A percentile compares a stretch with the other conserved stretches of the same genome.
Evolutionary conservation across 2,113 vertebrate genomes (phyloP).

Genomic region (Irena cyanogastra): DNA sequence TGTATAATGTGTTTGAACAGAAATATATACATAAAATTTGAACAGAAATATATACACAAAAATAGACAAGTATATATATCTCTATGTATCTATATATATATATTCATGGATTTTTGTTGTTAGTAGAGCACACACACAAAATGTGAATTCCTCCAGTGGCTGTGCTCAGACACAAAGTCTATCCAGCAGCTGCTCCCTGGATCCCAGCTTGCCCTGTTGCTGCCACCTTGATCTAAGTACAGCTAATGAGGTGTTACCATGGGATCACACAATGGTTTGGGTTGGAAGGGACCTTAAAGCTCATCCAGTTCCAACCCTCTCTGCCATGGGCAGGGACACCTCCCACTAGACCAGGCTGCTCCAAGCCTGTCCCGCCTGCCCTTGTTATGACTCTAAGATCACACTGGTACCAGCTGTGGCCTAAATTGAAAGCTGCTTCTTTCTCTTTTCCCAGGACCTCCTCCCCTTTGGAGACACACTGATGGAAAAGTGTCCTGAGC

Average conservation of each 20-base stretch:
- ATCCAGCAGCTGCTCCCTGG: neutral
- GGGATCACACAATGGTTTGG: neutral
- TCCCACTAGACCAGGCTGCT: neutral
- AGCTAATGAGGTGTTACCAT: too few relatives aligned
- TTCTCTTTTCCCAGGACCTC: neutral
- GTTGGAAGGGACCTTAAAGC: neutral
- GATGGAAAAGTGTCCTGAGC: neutral
- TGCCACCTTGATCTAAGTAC: neutral
- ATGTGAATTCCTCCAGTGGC: neutral
- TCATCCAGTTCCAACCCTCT: neutral
- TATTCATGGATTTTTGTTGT: neutral
- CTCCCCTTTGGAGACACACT: neutral
- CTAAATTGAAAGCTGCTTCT: neutral
- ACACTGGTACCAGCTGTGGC: neutral
- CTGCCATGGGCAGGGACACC: neutral
- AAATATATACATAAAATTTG: neutral
- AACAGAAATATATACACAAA: too few relatives aligned
- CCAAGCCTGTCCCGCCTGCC: neutral
- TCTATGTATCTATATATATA: too few relatives aligned
- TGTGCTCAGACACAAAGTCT: neutral
- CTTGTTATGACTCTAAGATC: neutral
- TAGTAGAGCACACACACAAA: neutral
- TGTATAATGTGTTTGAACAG: neutral
- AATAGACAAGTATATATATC: neutral
- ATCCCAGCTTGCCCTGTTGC: neutral